Evolutionary conservation across 2,113 vertebrate species (phyloP).

Genomic region (Malurus cyaneus): DNA sequence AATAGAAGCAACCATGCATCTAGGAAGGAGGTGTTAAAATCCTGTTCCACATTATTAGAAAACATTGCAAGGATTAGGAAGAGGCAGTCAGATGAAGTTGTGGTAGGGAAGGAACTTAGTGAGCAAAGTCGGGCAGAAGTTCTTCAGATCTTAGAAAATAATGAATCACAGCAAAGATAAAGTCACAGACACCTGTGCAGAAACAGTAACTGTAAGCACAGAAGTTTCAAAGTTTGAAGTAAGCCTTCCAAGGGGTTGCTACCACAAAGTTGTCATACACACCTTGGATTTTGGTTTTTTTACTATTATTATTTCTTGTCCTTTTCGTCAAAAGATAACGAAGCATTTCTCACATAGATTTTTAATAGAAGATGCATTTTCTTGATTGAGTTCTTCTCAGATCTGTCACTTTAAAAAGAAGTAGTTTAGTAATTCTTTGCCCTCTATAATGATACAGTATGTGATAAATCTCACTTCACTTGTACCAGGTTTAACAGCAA

Average conservation of each 20-base stretch:
- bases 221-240: neutral
- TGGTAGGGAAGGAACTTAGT: neutral
- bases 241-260: neutral
- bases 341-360: neutral
- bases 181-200: neutral
- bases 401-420: neutral
- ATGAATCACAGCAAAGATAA: neutral
- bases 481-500: neutral
- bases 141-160: neutral
- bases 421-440: neutral
- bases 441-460: neutral
- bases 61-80: conserved; percentile 5
- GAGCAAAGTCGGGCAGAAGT: neutral
- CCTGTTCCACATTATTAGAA: neutral
- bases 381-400: neutral
- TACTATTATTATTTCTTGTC: neutral
- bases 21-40: conserved; percentile 8
- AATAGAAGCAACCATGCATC: conserved; percentile 40
- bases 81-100: neutral
- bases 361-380: neutral
- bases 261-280: neutral
- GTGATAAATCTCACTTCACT: neutral
- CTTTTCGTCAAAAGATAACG: neutral
- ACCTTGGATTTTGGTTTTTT: neutral
- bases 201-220: neutral